A percentile compares a stretch with the other conserved stretches of the same genome.
Conservation (phyloP, 1,140 invertebrate genomes). For the Dendroctonus ponderosae region DNA sequence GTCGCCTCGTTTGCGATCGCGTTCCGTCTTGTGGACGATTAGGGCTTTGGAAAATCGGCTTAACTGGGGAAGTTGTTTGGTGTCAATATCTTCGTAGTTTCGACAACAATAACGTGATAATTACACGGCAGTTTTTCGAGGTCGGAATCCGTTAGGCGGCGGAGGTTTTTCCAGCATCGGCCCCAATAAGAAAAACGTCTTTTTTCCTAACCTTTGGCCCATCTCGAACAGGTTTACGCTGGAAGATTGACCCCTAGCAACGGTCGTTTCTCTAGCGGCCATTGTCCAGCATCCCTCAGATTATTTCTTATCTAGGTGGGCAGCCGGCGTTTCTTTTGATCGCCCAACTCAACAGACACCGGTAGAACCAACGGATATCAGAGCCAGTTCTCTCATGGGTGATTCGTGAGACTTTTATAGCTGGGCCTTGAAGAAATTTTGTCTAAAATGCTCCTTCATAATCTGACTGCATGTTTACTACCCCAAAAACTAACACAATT, state of each 20-base stretch:
- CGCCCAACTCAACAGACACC: background rate
- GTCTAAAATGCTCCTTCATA: too few relatives aligned
- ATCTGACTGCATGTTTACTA: too few relatives aligned
- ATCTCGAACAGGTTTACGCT: slow-evolving; percentile 11
- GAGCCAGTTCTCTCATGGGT: background rate
- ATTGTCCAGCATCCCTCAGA: slow-evolving; percentile 10
- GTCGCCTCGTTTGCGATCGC: slow-evolving; percentile 25
- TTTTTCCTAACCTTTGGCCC: slow-evolving; percentile 17
- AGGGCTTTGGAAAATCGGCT: too few relatives aligned
- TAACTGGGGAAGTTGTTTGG: background rate
- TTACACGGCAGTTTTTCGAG: too few relatives aligned
- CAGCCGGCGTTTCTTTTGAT: slow-evolving; percentile 4
- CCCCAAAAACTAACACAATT: too few relatives aligned
- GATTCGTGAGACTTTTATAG: too few relatives aligned
- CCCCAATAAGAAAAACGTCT: background rate
- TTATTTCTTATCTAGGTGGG: slow-evolving; percentile 8
- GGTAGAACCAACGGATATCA: slow-evolving; percentile 1
- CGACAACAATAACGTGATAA: too few relatives aligned
- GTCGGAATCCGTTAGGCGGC: too few relatives aligned
- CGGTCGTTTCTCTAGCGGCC: slow-evolving; percentile 13
- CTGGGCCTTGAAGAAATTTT: too few relatives aligned
- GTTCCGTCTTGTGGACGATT: too few relatives aligned
- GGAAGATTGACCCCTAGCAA: slow-evolving; percentile 6
- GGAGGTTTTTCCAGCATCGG: too few relatives aligned
- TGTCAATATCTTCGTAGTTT: background rate